A percentile compares a stretch with the other conserved stretches of the same genome.
These are phyloP conservation scores for Macrocentrus cingulum DNA, from an alignment of 1,140 invertebrate genomes.

Conservation along the genomic window DNA sequence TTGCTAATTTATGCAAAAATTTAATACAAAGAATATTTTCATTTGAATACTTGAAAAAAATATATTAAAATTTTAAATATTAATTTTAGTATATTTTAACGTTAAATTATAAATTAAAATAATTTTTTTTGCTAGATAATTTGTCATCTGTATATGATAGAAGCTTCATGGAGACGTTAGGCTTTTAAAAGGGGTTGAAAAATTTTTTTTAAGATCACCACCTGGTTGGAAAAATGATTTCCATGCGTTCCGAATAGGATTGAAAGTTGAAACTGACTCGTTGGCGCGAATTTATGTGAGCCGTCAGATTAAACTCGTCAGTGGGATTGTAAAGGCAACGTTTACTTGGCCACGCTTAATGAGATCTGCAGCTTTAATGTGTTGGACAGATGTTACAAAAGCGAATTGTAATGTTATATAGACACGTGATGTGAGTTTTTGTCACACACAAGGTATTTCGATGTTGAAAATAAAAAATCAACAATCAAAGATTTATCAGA, in stretches of 20 bases:
- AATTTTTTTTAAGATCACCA: slow-evolving; percentile 27
- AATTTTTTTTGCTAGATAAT: no score
- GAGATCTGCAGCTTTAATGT: slow-evolving; percentile 46
- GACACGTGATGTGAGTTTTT: slow-evolving; percentile 37
- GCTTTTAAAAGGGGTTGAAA: background rate
- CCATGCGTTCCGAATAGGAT: slow-evolving; percentile 41
- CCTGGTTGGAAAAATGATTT: slow-evolving; percentile 50
- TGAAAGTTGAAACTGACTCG: slow-evolving; percentile 51
- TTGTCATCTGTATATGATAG: no score
- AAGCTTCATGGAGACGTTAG: no score
- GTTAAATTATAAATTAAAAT: no score
- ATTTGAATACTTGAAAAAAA: no score
- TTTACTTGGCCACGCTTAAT: slow-evolving; percentile 52
- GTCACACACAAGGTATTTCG: background rate
- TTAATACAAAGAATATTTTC: no score
- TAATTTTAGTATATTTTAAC: no score
- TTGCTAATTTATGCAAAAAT: no score
- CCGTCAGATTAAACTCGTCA: slow-evolving; percentile 45
- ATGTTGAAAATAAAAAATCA: background rate
- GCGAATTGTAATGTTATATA: no score
- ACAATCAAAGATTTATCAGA: slow-evolving; percentile 31
- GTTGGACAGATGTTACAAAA: background rate
- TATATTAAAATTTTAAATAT: no score
- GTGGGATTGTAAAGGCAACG: slow-evolving; percentile 36
- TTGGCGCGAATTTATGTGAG: slow-evolving; percentile 54